Evolutionary conservation across 2,797 vertebrate species (phyloP).

Genomic region (Macrochelys suwanniensis): DNA sequence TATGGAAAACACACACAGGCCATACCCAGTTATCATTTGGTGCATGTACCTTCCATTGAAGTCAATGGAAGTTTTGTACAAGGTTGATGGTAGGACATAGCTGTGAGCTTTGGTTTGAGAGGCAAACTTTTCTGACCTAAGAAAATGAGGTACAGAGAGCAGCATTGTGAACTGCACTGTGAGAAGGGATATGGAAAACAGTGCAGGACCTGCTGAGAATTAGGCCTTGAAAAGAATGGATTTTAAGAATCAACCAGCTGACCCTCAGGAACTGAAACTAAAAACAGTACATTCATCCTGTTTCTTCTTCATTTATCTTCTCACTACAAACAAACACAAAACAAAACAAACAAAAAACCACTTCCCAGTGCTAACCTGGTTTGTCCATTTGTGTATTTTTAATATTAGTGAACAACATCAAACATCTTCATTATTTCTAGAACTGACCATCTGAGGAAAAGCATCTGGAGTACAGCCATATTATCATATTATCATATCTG

Average conservation of each 20-base stretch:
- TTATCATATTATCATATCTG: background rate
- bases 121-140: background rate
- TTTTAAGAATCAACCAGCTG: background rate
- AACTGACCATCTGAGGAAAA: no score
- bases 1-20: background rate
- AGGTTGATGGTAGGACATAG: background rate
- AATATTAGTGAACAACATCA: no score
- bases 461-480: background rate
- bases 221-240: background rate
- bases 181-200: background rate
- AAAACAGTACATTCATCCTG: background rate
- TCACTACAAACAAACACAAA: no score
- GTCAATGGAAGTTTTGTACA: background rate
- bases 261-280: background rate
- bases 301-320: no score
- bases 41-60: background rate
- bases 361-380: no score
- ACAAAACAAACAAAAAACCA: no score
- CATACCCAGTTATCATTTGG: background rate
- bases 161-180: background rate
- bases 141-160: background rate
- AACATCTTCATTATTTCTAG: no score
- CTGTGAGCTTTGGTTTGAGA: background rate
- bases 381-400: no score
- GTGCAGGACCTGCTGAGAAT: background rate